A percentile compares a stretch with the other conserved stretches of the same genome.
phyloP scores from a whole-genome alignment of 2,113 vertebrate genomes.

The Eolophus roseicapilla region DNA sequence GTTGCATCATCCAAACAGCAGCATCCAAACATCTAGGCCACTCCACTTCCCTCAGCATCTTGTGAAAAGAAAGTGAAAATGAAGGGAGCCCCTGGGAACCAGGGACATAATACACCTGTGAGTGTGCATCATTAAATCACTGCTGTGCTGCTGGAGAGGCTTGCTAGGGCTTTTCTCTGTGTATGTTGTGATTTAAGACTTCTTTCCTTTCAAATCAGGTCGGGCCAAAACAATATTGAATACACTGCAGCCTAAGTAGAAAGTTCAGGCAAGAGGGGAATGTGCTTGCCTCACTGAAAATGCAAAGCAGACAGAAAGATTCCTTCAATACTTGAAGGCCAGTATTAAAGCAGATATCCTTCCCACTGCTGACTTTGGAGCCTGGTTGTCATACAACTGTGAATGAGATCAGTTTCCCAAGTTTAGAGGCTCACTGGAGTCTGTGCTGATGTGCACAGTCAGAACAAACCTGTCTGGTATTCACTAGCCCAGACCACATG shows the following conservation, averaged over 20 bases:
- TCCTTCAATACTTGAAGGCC: background rate
- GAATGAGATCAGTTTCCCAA: background rate
- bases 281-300: background rate
- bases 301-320: background rate
- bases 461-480: background rate
- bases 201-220: background rate
- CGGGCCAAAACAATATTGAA: background rate
- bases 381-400: background rate
- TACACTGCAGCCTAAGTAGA: background rate
- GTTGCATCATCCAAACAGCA: constrained; percentile 64
- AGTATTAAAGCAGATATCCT: background rate
- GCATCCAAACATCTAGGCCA: background rate
- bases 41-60: background rate
- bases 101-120: background rate
- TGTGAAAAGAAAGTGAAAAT: background rate
- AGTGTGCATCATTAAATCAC: background rate
- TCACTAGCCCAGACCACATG: background rate
- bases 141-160: background rate
- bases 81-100: background rate
- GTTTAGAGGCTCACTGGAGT: background rate
- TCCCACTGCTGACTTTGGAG: background rate
- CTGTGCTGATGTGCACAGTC: background rate
- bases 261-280: background rate
- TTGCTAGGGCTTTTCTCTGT: background rate
- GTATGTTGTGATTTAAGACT: background rate